Base-by-base conservation (phyloP, 30 jellyfish, hydroid and myxozoan species). In the Aurelia coerulea region DNA sequence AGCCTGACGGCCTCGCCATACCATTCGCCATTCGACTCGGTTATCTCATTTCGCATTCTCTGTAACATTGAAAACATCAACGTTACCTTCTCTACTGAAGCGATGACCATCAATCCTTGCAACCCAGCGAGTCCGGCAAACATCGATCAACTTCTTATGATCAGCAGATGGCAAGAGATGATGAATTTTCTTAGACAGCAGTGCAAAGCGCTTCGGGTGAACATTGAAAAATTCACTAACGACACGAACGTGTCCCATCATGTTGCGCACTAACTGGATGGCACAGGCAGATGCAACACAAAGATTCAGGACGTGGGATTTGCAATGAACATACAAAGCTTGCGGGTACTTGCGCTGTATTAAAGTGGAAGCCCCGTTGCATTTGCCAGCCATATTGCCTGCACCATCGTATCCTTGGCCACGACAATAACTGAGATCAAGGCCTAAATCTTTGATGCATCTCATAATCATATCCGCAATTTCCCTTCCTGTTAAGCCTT, bases 381-480 rank as follows among this genome's bases (percentile, higher is more conserved):
- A 76, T 73, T 80, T 56, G 39, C 90, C 97, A n/a, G 97, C 90
- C 85, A 91, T 81, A 49, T 88, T 52, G 34, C 94, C 97, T 33
- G 98, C 98, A 42, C 94, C 94, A 86, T 91, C 94, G 56, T 86
- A 86, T 23, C 94, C 90, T 65, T 91, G 98, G 23, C 94, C 93
- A 39, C 90, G 49, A 52, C 98, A 85, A 41, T 6, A 52, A 13
- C 41, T n/a, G 46, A 86, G 69, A 53, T 79, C 87, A 31, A 70
- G 80, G 11, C 92, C 88, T 12, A 83, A 52, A 19, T 78, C 88
- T 12, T 83, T 23, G 65, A 83, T 39, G 37, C 69, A 69, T 19
- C 33, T 33, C 67, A 91, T 35, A 50, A 91, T 79, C 73, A 70
- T 60, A 14, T 87, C 52, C 19, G 85, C 71, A 41, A 92, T 53